Evolutionary conservation across 2,888 invertebrate genomes (phyloP).

Genomic region (Drosophila histrio): DNA sequence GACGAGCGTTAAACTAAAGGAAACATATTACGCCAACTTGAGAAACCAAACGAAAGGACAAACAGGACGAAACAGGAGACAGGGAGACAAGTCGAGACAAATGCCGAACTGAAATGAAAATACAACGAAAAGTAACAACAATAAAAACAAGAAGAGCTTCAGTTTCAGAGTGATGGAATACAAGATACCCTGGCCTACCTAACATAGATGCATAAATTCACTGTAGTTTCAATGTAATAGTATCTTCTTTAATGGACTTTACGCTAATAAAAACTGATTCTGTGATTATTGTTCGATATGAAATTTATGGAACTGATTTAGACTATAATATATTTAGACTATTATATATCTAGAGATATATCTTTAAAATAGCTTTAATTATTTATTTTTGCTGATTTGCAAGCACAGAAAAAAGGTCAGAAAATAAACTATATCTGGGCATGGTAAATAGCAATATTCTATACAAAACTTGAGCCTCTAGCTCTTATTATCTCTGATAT

Average conservation of each 20-base stretch:
- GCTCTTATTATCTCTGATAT: background rate
- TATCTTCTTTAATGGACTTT: no score
- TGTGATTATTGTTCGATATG: background rate
- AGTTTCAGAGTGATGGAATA: background rate
- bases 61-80: constrained; percentile 41
- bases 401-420: background rate
- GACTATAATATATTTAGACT: background rate
- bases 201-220: no score
- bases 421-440: background rate
- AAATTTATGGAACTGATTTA: background rate
- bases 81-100: constrained; percentile 28
- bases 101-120: constrained; percentile 19
- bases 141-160: constrained; percentile 7
- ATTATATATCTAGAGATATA: background rate
- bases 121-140: constrained; percentile 7
- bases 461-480: background rate
- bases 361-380: background rate
- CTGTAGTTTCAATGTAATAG: no score
- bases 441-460: background rate
- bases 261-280: no score
- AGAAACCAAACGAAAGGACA: constrained; percentile 56
- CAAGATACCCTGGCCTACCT: background rate
- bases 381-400: background rate
- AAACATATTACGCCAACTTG: constrained; percentile 63
- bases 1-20: constrained; percentile 53